These are phyloP conservation scores for Mionectes macconnelli DNA, from an alignment of 2,113 vertebrate genomes.

Conservation along the genomic window DNA sequence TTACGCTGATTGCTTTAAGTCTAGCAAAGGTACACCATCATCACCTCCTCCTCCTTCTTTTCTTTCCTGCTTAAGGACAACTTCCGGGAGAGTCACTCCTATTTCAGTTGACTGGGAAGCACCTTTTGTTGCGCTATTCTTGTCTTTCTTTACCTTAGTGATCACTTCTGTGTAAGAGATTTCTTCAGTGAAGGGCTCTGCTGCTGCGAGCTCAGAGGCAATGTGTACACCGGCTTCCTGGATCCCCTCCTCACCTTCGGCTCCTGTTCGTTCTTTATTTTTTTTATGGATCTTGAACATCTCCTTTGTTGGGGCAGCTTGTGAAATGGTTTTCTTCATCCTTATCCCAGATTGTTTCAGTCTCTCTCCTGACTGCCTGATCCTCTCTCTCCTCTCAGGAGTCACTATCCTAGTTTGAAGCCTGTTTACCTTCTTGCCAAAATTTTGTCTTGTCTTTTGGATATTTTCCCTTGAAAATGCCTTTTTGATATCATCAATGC, in stretches of 20 bases:
- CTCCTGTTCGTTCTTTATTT: conserved; percentile 76
- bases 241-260: conserved; percentile 82
- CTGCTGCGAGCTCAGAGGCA: conserved; percentile 43
- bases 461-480: conserved; percentile 96
- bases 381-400: conserved; percentile 87
- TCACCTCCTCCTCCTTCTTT: conserved; percentile 75
- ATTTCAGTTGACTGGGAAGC: conserved; percentile 60
- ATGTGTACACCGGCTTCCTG: conserved; percentile 69
- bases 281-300: conserved; percentile 88
- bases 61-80: conserved; percentile 72
- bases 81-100: conserved; percentile 58
- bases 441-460: conserved; percentile 88
- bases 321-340: conserved; percentile 90
- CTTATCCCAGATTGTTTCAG: conserved; percentile 84
- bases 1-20: conserved; percentile 87
- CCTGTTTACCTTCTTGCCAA: conserved; percentile 88
- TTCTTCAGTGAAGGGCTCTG: conserved; percentile 80
- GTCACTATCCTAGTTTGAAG: conserved; percentile 94
- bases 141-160: conserved; percentile 81
- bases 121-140: conserved; percentile 64
- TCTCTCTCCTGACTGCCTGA: conserved; percentile 88
- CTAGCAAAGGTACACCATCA: conserved; percentile 71
- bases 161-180: conserved; percentile 82
- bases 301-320: conserved; percentile 86
- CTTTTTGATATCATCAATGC: conserved; percentile 90